phyloP scores from a whole-genome alignment of 2,888 invertebrate genomes.

The Sipha maydis region DNA sequence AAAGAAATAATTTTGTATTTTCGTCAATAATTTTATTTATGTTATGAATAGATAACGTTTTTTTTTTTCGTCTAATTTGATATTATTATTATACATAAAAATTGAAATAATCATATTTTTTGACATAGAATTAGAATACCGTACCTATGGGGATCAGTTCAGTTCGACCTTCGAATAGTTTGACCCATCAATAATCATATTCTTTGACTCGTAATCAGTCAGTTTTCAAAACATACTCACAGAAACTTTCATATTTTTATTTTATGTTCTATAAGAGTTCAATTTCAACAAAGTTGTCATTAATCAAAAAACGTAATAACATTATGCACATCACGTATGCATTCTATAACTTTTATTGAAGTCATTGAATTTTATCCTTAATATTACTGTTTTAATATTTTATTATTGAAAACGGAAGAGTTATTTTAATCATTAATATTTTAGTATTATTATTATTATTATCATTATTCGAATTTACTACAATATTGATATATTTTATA shows the following conservation, averaged over 20 bases:
- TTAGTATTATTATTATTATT: neutral
- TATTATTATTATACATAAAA: too few species aligned
- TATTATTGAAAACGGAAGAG: neutral
- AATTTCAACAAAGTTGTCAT: neutral
- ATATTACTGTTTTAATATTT: neutral
- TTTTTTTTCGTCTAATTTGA: too few species aligned
- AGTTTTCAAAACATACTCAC: neutral
- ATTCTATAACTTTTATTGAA: constrained; percentile 1
- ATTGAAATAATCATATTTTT: too few species aligned
- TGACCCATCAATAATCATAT: neutral
- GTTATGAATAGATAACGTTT: neutral
- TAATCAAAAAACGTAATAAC: neutral
- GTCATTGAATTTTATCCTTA: neutral
- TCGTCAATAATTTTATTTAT: neutral
- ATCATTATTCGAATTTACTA: neutral
- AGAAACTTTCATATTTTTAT: constrained; percentile 6
- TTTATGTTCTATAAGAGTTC: neutral
- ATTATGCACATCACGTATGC: neutral
- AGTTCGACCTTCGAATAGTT: neutral
- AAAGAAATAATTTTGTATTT: constrained; percentile 21
- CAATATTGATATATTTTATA: neutral
- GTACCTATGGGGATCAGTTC: neutral
- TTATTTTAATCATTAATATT: neutral
- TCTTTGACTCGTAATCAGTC: constrained; percentile 9
- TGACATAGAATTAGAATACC: neutral